These are phyloP conservation scores for Drosophila carrolli DNA, from an alignment of 1,140 invertebrate species.

Conservation along the genomic window DNA sequence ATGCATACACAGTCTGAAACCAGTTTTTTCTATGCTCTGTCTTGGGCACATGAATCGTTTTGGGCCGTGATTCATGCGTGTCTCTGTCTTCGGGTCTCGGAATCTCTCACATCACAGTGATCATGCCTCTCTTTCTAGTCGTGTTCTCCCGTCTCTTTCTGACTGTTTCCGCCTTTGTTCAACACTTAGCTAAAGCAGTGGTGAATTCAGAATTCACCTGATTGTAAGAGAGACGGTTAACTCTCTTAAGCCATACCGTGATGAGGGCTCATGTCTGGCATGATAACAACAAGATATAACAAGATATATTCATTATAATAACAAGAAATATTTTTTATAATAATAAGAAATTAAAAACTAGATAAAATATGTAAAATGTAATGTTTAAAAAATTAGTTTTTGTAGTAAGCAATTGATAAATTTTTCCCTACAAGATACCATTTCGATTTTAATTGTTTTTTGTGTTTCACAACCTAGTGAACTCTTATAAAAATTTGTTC, in stretches of 20 bases:
- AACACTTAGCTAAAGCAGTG: conserved; percentile 28
- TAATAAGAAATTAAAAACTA: not conserved
- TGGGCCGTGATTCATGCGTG: conserved; percentile 77
- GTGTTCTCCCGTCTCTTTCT: conserved; percentile 16
- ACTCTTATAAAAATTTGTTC: no score
- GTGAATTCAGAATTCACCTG: conserved; percentile 55
- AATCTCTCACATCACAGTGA: conserved; percentile 45
- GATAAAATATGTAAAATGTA: not conserved
- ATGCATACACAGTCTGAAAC: conserved; percentile 68
- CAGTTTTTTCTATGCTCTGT: conserved; percentile 73
- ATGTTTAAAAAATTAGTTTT: no score
- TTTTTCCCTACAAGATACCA: no score
- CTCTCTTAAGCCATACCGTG: conserved; percentile 64
- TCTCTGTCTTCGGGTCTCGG: conserved; percentile 36
- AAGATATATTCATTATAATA: no score
- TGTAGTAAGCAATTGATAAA: no score
- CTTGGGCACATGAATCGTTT: conserved; percentile 43
- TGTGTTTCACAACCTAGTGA: no score
- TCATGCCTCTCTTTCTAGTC: conserved; percentile 17
- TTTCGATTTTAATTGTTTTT: no score
- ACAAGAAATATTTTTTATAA: not conserved
- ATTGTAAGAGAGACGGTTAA: conserved; percentile 9
- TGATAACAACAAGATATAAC: not conserved
- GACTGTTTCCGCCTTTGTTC: conserved; percentile 42
- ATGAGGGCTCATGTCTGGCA: not conserved